These are phyloP conservation scores for Aleiodes sp. DNA, from an alignment of 1,140 invertebrate species.

Conservation along the genomic window DNA sequence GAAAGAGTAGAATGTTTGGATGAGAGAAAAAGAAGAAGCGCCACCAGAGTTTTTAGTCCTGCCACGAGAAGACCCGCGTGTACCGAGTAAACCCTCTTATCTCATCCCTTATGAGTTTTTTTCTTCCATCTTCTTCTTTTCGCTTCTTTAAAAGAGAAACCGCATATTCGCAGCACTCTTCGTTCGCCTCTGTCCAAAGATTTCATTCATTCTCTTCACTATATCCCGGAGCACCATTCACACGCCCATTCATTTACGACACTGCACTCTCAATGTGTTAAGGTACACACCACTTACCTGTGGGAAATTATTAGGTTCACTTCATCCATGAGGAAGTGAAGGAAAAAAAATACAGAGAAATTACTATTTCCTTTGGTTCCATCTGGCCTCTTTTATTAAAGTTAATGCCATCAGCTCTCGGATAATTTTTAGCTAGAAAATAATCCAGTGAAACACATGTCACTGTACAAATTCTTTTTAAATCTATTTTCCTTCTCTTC, in stretches of 20 bases:
- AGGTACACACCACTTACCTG: slow-evolving; percentile 13
- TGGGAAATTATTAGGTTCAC: slow-evolving; percentile 10
- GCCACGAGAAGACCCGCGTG: neutral
- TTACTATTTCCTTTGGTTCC: slow-evolving; percentile 1
- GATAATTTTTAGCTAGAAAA: too few relatives aligned
- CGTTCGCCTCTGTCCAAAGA: slow-evolving; percentile 20
- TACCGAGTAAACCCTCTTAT: slow-evolving; percentile 4
- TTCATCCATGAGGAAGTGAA: neutral
- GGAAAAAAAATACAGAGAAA: neutral
- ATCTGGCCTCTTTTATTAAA: neutral
- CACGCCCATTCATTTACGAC: slow-evolving; percentile 34
- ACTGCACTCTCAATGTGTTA: neutral
- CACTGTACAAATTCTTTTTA: neutral
- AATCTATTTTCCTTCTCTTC: too few relatives aligned
- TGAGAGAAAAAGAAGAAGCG: neutral
- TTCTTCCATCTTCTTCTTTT: neutral
- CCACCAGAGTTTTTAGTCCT: slow-evolving; percentile 1
- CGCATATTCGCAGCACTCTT: neutral
- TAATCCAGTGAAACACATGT: too few relatives aligned
- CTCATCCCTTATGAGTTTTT: slow-evolving; percentile 6
- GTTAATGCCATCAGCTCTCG: neutral
- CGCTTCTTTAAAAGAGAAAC: neutral
- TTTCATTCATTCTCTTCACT: slow-evolving; percentile 38
- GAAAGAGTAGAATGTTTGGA: neutral
- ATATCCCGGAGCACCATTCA: slow-evolving; percentile 26